Evolutionary conservation across 2,888 invertebrate species (phyloP), one percentile per base, ranked within the genome.

Genomic region (Argyresthia goedartella): DNA sequence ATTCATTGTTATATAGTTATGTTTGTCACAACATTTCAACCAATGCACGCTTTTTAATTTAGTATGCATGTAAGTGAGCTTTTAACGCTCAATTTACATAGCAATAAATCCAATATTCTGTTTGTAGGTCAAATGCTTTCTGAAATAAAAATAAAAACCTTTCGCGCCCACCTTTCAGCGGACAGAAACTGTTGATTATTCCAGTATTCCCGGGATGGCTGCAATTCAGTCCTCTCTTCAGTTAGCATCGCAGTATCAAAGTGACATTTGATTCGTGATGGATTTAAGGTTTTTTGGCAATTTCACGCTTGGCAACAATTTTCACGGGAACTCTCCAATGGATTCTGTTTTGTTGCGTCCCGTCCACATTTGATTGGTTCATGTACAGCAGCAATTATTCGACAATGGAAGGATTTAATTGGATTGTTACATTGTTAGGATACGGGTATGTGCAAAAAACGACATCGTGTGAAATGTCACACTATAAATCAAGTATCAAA

Each of bases 181-280:
- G 67, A 67, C 67, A 64, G 63, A 67, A 64, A 62, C 63, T 69
- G 73, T 73, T 73, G 75, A 81, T 79, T 80, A 77, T 78, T 76
- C 72, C 73, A 76, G 76, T 81, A 81, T 81, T 81, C 73, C 76
- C 69, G 73, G 71, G 73, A 71, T 68, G 57, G 60, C 36, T 39
- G 65, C 62, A 73, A 74, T 79, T 72, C 73, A 71, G 75, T 76
- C 76, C 78, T 69, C 75, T 75, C 78, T 74, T 76, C 78, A 77
- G 77, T 80, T 76, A 74, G 77, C 75, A 81, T 79, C 79, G 78
- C 82, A 81, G 78, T 81, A 81, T 75, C 73, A 78, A 80, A 81
- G 80, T 81, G 82, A 81, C 81, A 80, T 82, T 82, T 81, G 81
- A 80, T 75, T 80, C 77, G 82, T 81, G 82, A 82, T 82, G 81